Conservation (phyloP, 2,113 vertebrate genomes). For the Leptobrachium ailaonicum region DNA sequence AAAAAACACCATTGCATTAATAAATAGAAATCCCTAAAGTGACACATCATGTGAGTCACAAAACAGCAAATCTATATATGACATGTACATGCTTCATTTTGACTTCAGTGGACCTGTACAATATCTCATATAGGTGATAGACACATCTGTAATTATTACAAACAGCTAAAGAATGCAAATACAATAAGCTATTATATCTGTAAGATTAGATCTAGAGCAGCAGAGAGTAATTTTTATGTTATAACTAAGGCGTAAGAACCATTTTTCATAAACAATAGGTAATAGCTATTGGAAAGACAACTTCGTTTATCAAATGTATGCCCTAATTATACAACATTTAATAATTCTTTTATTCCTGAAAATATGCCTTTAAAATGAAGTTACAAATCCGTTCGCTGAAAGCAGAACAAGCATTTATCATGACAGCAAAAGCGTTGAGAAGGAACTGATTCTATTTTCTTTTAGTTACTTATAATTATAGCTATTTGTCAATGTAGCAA, state of each 20-base stretch:
- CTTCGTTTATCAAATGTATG: slow-evolving; percentile 23
- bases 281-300: slow-evolving; percentile 24
- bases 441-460: slow-evolving; percentile 28
- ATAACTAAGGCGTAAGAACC: not conserved
- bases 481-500: slow-evolving; percentile 42
- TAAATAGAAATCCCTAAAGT: no score
- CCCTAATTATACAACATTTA: slow-evolving; percentile 40
- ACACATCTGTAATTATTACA: no score
- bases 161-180: no score
- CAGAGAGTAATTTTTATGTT: not conserved
- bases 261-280: slow-evolving; percentile 41
- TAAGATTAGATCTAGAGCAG: slow-evolving; percentile 25
- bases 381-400: slow-evolving; percentile 17
- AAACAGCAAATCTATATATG: no score
- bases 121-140: no score
- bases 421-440: slow-evolving; percentile 17
- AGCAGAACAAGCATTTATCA: slow-evolving; percentile 20
- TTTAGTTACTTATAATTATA: slow-evolving; percentile 37
- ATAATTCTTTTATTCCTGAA: slow-evolving; percentile 28
- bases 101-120: no score
- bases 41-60: no score
- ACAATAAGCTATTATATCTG: slow-evolving; percentile 13
- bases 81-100: no score
- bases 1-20: no score
- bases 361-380: slow-evolving; percentile 29